phyloP scores from a whole-genome alignment of 2,797 vertebrate species.

The Mionectes olivaceus region DNA sequence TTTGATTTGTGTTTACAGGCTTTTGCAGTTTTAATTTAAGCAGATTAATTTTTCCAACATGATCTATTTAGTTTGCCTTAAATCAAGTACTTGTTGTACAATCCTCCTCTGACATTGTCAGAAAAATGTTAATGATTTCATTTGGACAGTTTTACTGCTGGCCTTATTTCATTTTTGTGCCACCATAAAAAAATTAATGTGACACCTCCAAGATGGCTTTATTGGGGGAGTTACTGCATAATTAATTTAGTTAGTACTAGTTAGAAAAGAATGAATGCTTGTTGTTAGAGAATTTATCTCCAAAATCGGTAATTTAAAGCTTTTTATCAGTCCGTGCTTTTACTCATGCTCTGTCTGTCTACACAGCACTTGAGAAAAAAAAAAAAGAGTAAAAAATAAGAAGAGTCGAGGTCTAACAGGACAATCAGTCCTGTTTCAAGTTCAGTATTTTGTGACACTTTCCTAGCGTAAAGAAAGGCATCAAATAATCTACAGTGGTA shows the following conservation, averaged over 20 bases:
- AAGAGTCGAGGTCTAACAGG: neutral
- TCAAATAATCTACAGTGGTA: neutral
- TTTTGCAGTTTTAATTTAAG: neutral
- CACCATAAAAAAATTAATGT: neutral
- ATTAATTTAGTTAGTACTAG: neutral
- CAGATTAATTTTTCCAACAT: neutral
- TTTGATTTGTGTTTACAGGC: neutral
- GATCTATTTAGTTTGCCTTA: neutral
- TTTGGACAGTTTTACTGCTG: neutral
- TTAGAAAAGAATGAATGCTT: neutral
- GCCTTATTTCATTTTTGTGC: neutral
- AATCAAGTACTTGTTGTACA: neutral
- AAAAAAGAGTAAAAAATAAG: neutral
- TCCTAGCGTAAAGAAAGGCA: accelerated
- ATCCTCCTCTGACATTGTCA: neutral
- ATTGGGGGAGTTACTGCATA: neutral
- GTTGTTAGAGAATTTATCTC: neutral
- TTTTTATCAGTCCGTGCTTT: neutral
- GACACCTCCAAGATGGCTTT: neutral
- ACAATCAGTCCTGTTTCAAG: neutral
- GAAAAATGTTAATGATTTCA: neutral
- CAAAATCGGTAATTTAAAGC: neutral
- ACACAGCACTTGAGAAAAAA: neutral
- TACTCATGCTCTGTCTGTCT: neutral
- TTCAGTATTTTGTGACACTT: neutral